These are phyloP conservation scores for Microplitis demolitor DNA, from an alignment of 1,140 invertebrate genomes.

Conservation along the genomic window DNA sequence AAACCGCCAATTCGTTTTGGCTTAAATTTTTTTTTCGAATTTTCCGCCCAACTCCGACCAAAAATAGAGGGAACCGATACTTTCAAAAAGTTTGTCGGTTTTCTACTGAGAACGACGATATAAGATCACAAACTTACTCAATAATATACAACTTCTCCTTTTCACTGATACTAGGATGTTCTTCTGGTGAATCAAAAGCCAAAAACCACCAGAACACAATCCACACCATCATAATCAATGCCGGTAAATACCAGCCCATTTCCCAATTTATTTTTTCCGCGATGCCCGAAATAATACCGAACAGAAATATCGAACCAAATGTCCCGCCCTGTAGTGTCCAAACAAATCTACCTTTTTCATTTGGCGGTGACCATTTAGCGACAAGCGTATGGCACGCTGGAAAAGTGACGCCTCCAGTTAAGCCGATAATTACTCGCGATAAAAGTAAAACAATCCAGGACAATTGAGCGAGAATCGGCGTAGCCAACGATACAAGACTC, in stretches of 20 bases:
- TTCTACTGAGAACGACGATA: too few relatives aligned
- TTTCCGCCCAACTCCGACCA: too few relatives aligned
- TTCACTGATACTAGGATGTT: conserved; percentile 74
- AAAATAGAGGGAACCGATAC: not conserved
- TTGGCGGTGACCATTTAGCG: conserved; percentile 72
- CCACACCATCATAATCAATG: conserved; percentile 66
- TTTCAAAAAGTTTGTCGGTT: not conserved
- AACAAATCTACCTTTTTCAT: conserved; percentile 73
- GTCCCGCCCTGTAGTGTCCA: conserved; percentile 74
- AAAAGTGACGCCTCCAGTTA: conserved; percentile 68
- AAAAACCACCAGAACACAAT: conserved; percentile 66
- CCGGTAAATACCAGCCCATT: conserved; percentile 73
- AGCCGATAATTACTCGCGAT: conserved; percentile 40
- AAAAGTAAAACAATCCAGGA: conserved; percentile 37
- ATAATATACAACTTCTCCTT: conserved; percentile 78
- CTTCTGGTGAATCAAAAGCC: conserved; percentile 70
- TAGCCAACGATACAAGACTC: conserved; percentile 69
- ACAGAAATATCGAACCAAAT: conserved; percentile 76
- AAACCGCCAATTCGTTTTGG: not conserved
- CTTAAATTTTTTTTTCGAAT: not conserved
- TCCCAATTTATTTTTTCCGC: conserved; percentile 71
- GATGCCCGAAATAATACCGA: conserved; percentile 70
- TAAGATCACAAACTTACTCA: conserved; percentile 40
- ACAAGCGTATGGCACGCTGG: conserved; percentile 71
- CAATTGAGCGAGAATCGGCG: conserved; percentile 63